Base-by-base conservation (phyloP, 2,888 invertebrate species). In the Pristionchus mayeri region DNA sequence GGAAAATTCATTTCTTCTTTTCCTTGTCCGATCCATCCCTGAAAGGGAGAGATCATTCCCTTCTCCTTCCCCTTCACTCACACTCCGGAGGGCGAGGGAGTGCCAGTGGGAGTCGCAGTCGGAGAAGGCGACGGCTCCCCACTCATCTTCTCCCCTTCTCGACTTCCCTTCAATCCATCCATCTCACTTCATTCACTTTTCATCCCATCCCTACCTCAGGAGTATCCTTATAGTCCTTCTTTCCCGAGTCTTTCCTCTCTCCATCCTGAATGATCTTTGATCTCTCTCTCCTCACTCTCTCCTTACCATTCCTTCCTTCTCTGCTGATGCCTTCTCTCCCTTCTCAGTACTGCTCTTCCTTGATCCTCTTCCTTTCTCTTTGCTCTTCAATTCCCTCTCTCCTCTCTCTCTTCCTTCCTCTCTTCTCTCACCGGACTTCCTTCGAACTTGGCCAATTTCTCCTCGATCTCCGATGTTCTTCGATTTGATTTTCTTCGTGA, bases 231-330 rank as follows among this genome's bases (percentile, higher is more conserved):
- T 71, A n/a, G 21, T 71, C 27, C 27, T 30, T 71, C 71, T 71
- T 57, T 34, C 63, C 63, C 60, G 60, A 11, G 16, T 63, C 63
- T 44, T 75, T 75, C 30, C 79, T 79, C 79, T 79, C 79, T 52
- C 79, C 44, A 4, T 54, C 79, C 63, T 63, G 63, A 63, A 63
- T 63, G 63, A 63, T 63, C 63, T 34, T 63, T 63, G 63, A 63
- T 79, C 54, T 79, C 34, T 79, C 34, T 71, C 54, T 54, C 52
- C 27, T 44, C 16, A 11, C 27, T 24, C 24, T 21, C 16, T 44
- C 34, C 30, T 54, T 16, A 13, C 27, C 54, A 40, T 34, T 37
- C 24, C 44, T 13, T 52, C 54, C 27, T 44, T 52, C 34, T 79
- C 79, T 24, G 40, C 44, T 21, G 34, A 37, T 24, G 40, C 13